Evolutionary conservation across 1,140 invertebrate genomes (phyloP), one percentile per base, ranked within the genome.

Genomic region (Metopolophium dirhodum): DNA sequence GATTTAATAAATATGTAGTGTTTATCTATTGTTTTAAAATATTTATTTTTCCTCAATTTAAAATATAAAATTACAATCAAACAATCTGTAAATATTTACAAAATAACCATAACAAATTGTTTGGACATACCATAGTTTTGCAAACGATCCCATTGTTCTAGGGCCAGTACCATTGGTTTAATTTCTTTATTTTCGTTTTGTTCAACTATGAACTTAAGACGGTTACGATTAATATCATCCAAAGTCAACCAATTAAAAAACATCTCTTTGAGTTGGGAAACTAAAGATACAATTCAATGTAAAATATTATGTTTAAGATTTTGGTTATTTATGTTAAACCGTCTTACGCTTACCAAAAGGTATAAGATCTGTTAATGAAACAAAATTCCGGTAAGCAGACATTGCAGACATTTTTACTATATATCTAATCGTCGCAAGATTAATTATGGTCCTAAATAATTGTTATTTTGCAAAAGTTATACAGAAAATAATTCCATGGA

Each of bases 291-390:
- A 77, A 68, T 68, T 68, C 11, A n/a, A 68, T n/a, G n/a, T 11
- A n/a, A 37, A 37, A 37, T 68, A 68, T n/a, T 68, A n/a, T n/a
- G 14, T 68, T 18, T n/a, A 68, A 4, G 11, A 68, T n/a, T 14
- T n/a, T n/a, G 0, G 30, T n/a, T 4, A 68, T n/a, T 30, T 26
- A 61, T 68, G 11, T 14, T 68, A 68, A 11, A 11, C 30, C 30
- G 11, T n/a, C 30, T 77, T 77, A 77, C 14, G 18, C 61, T 77
- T 77, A 77, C 61, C 14, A 77, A 77, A 77, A 77, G 61, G 61
- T n/a, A 77, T 77, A 35, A 77, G 61, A 77, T 77, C 61, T 77
- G 61, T 77, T 77, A 77, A 77, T 77, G 61, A 77, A 77, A 68
- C 61, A n/a, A 77, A 3, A 35, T n/a, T n/a, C 22, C 6, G 30